Conservation (phyloP, 2,797 vertebrate species). For the Eulemur albifrons region DNA sequence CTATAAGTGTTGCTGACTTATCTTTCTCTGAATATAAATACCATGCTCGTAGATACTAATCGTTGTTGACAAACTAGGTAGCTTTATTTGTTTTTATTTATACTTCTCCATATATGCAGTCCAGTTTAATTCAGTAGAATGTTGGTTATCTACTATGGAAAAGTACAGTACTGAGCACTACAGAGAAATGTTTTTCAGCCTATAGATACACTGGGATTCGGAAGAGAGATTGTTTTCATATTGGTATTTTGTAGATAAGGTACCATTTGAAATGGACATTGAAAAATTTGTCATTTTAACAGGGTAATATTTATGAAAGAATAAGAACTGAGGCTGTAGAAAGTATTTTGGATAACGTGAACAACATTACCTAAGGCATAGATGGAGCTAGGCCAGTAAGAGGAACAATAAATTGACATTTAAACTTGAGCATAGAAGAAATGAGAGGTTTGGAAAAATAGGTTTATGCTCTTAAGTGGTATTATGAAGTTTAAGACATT, state of each 20-base stretch:
- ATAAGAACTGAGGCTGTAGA: not conserved
- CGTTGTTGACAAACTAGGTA: not conserved
- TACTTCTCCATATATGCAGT: not conserved
- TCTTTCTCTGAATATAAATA: not conserved
- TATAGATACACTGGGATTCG: not conserved
- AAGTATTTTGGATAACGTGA: not conserved
- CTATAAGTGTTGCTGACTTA: not conserved
- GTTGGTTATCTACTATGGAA: not conserved
- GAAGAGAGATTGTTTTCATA: not conserved
- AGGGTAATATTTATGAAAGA: not conserved
- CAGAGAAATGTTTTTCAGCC: not conserved
- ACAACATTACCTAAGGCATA: not conserved
- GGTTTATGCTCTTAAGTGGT: not conserved
- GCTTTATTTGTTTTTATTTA: not conserved
- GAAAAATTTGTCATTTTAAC: not conserved
- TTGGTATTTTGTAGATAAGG: not conserved
- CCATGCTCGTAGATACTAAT: not conserved
- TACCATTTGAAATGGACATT: not conserved
- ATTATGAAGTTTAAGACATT: not conserved
- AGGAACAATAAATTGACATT: not conserved
- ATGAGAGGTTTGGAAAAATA: not conserved
- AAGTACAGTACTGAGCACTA: not conserved
- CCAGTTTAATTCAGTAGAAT: not conserved
- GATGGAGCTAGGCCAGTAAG: not conserved
- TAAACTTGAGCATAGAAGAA: not conserved